These are phyloP conservation scores for Ornithoptera alexandrae DNA, from an alignment of 2,888 invertebrate species.

Conservation along the genomic window DNA sequence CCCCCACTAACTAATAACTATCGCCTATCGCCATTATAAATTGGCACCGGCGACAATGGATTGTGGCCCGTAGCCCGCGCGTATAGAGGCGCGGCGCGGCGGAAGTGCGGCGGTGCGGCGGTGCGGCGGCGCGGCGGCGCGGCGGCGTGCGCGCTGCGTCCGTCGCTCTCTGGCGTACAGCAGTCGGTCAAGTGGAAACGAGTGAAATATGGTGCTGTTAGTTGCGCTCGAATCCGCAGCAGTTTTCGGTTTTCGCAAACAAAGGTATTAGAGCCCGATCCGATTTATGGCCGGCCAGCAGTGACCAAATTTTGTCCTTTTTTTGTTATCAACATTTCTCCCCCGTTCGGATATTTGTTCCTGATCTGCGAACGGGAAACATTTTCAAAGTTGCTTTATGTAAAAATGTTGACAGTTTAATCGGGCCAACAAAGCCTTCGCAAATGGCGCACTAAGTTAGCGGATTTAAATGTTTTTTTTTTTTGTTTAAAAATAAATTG, in stretches of 20 bases:
- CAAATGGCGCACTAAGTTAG: neutral
- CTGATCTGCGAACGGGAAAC: constrained; percentile 30
- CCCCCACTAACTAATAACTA: constrained; percentile 28
- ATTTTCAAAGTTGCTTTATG: constrained; percentile 26
- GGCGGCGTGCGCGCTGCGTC: constrained; percentile 25
- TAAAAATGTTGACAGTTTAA: constrained; percentile 30
- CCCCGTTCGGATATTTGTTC: constrained; percentile 29
- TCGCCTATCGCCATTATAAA: constrained; percentile 33
- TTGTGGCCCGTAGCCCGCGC: constrained; percentile 8
- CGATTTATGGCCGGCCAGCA: constrained; percentile 62
- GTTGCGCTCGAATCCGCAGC: constrained; percentile 55
- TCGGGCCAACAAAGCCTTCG: constrained; percentile 21
- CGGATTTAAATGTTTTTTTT: constrained; percentile 6
- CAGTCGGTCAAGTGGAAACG: constrained; percentile 31
- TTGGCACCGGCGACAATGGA: constrained; percentile 26
- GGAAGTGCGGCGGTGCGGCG: constrained; percentile 27
- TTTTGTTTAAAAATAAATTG: neutral
- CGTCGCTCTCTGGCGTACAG: constrained; percentile 34
- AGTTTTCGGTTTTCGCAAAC: constrained; percentile 75
- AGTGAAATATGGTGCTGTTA: constrained; percentile 55
- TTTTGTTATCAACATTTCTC: constrained; percentile 25
- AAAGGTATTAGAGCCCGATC: constrained; percentile 71
- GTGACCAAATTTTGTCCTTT: constrained; percentile 35
- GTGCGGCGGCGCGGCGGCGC: constrained; percentile 6
- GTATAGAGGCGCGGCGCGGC: constrained; percentile 23